Evolutionary conservation across 2,113 vertebrate species (phyloP).

Genomic region (Aegithalos caudatus): DNA sequence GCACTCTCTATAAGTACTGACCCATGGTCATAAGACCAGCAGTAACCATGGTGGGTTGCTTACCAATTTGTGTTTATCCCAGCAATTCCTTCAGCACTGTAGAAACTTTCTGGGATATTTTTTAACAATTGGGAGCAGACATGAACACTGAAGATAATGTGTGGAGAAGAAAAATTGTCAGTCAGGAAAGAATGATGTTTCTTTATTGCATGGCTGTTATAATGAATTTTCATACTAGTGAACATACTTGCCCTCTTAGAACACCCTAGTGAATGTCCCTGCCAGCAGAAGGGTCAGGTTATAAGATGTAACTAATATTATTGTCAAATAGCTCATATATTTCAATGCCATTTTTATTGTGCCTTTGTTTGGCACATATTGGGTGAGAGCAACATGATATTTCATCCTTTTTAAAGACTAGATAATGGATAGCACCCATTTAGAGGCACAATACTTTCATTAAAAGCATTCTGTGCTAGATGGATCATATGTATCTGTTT

Average conservation of each 20-base stretch:
- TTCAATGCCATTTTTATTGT: constrained; percentile 57
- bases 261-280: constrained; percentile 50
- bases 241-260: constrained; percentile 51
- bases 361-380: constrained; percentile 49
- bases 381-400: constrained; percentile 40
- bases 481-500: constrained; percentile 41
- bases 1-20: background rate
- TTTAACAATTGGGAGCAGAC: background rate
- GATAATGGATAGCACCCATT: constrained; percentile 47
- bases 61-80: background rate
- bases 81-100: background rate
- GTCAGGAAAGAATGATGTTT: background rate
- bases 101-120: background rate
- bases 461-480: constrained; percentile 42
- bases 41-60: background rate
- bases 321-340: constrained; percentile 55
- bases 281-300: constrained; percentile 61
- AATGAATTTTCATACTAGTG: constrained; percentile 52
- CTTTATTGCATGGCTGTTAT: constrained; percentile 30
- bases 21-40: background rate
- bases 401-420: constrained; percentile 48
- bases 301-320: constrained; percentile 56
- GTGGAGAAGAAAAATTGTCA: background rate
- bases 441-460: constrained; percentile 48
- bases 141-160: background rate